Percentiles rank a stretch among this genome's conserved stretches.
phyloP scores from a whole-genome alignment of 2,888 invertebrate genomes.

The Molanna angustata region DNA sequence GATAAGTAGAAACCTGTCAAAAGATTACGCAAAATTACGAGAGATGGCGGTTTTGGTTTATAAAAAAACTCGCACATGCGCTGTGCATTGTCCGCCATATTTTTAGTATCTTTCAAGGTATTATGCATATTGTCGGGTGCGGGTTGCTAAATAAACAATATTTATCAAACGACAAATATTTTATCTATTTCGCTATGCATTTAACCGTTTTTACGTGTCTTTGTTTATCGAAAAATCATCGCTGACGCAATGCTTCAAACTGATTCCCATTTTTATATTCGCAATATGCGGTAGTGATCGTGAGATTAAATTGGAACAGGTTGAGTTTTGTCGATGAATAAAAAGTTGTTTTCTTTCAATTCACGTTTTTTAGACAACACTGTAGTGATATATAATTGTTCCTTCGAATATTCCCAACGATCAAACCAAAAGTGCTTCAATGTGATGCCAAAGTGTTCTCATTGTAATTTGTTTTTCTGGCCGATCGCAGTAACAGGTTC shows the following conservation, averaged over 20 bases:
- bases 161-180: slow-evolving; percentile 15
- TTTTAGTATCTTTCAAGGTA: slow-evolving; percentile 29
- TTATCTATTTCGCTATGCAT: slow-evolving; percentile 16
- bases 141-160: slow-evolving; percentile 19
- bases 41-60: too few species aligned
- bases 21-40: too few species aligned
- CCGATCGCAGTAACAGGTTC: slow-evolving; percentile 27
- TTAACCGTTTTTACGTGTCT: too few species aligned
- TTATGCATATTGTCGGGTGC: slow-evolving; percentile 18
- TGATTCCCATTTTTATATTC: too few species aligned
- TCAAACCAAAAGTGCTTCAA: slow-evolving; percentile 13
- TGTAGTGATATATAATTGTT: slow-evolving; percentile 15
- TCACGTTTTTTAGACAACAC: slow-evolving; percentile 13
- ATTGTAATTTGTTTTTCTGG: slow-evolving; percentile 17
- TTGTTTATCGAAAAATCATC: too few species aligned
- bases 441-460: slow-evolving; percentile 24
- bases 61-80: slow-evolving; percentile 28
- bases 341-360: slow-evolving; percentile 23
- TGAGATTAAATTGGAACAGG: slow-evolving; percentile 28
- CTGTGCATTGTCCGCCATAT: slow-evolving; percentile 27
- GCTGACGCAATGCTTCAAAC: too few species aligned
- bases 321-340: slow-evolving; percentile 27
- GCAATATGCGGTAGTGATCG: slow-evolving; percentile 20
- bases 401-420: slow-evolving; percentile 9
- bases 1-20: too few species aligned